Conservation (phyloP, 2,797 vertebrate genomes). For the Tokudaia tokunoshimensis region DNA sequence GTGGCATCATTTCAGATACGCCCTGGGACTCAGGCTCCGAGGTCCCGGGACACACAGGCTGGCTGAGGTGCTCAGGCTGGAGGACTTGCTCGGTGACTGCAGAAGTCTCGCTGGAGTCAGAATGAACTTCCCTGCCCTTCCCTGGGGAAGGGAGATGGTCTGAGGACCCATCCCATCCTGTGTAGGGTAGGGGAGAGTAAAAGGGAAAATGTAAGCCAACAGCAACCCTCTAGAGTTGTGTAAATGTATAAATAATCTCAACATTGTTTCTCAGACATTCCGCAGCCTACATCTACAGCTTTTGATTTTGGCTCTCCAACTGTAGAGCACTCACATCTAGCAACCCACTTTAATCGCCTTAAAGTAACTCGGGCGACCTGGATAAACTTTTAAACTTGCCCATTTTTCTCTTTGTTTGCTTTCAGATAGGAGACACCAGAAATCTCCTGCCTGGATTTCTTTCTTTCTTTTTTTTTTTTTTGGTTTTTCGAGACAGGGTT, state of each 20-base stretch:
- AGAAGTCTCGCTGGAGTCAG: constrained; percentile 74
- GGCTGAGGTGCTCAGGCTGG: constrained; percentile 56
- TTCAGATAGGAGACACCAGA: not conserved
- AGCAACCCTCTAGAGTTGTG: not conserved
- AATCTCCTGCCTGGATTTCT: not conserved
- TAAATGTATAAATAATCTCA: not conserved
- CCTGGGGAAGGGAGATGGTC: constrained; percentile 88
- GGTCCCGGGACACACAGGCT: constrained; percentile 45
- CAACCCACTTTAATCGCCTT: not conserved
- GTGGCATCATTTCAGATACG: not conserved
- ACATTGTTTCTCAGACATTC: not conserved
- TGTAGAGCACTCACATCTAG: not conserved
- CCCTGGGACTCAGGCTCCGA: not conserved
- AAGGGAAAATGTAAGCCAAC: constrained; percentile 28
- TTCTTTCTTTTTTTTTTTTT: no score
- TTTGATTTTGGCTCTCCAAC: constrained; percentile 30
- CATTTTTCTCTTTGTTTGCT: not conserved
- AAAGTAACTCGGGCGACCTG: not conserved
- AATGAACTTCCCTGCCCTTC: constrained; percentile 82
- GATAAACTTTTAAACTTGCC: not conserved
- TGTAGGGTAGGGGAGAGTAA: constrained; percentile 9
- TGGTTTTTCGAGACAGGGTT: no score
- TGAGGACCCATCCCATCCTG: constrained; percentile 92
- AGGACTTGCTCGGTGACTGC: constrained; percentile 43
- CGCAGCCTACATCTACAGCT: not conserved